Evolutionary conservation across 2,888 invertebrate genomes (phyloP).

Genomic region (Allophyes oxyacanthae): DNA sequence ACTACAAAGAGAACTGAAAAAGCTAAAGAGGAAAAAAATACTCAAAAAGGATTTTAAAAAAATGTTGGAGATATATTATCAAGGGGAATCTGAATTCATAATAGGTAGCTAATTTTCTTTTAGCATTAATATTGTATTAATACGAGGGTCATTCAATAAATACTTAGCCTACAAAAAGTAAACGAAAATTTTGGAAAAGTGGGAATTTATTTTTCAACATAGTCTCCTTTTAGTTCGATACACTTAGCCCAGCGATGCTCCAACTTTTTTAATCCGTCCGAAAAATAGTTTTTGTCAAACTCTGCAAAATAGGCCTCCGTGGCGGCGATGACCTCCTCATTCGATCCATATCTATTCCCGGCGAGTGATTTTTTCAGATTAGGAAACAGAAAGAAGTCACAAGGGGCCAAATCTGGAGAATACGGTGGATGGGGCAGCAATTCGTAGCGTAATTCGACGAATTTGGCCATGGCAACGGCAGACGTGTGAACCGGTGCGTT

Average conservation of each 20-base stretch:
- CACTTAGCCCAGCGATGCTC: conserved; percentile 26
- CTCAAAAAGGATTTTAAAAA: too few relatives aligned
- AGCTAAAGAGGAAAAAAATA: too few relatives aligned
- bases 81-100: too few relatives aligned
- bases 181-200: too few relatives aligned
- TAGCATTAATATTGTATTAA: too few relatives aligned
- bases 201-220: too few relatives aligned
- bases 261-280: conserved; percentile 16
- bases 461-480: conserved; percentile 13
- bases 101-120: too few relatives aligned
- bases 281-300: conserved; percentile 15
- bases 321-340: conserved; percentile 13
- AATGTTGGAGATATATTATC: too few relatives aligned
- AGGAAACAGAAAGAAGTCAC: conserved; percentile 25
- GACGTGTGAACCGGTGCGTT: conserved; percentile 14
- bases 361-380: conserved; percentile 25
- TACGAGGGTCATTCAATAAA: too few relatives aligned
- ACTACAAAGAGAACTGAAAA: too few relatives aligned
- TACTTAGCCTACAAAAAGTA: too few relatives aligned
- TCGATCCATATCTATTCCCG: conserved; percentile 18
- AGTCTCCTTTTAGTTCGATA: too few relatives aligned
- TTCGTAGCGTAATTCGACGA: conserved; percentile 21
- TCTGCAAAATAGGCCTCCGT: conserved; percentile 13
- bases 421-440: conserved; percentile 25
- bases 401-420: conserved; percentile 22